Base-by-base conservation (phyloP, 2,113 vertebrate species). In the Nicator chloris region DNA sequence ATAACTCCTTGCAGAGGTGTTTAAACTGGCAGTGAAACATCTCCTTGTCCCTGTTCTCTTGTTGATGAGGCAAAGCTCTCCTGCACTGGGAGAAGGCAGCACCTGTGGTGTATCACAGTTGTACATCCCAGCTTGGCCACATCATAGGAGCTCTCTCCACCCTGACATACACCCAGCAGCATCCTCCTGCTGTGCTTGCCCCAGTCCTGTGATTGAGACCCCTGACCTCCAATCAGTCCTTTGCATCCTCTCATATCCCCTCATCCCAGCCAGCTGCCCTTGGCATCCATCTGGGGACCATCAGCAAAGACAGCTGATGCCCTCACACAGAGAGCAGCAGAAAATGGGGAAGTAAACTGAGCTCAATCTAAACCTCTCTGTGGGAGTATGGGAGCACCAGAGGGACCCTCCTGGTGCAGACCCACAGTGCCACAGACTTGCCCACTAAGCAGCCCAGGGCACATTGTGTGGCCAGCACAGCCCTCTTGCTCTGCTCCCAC, bases 61-160 rank as follows among this genome's bases (percentile, higher is more conserved):
- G 0, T 1, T 2, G 1, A 6, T 26, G 37, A 63, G 70, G 42
- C 7, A 73, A 73, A 90, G 23, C 12, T 65, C 27, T 15, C 44
- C 59, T 33, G 28, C 17, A 1, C 33, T 0, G 4, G 30, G 21
- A 71, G 56, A 68, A 79, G 73, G 72, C 42, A 63, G 18, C 1
- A 0, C 27, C 37, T 26, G 6, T 6, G 9, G 18, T 6, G 0
- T 39, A 18, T 26, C 59, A 22, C 0, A 0, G 18, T 10, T 54
- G 2, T 26, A 4, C 6, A 11, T 61, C 45, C 54, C 9, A 23
- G 6, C 45, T 60, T 21, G 3, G 47, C 11, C 2, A 2, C 4
- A 2, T 3, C 3, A 0, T 1, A 16, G 14, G 10, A 44, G 7
- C 2, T 4, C n/a, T 57, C 30, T 40, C 15, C 20, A 33, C 17